A percentile compares a stretch with the other conserved stretches of the same genome.
Conservation (phyloP, 2,888 invertebrate genomes). For the Cecidostiba fungosa region DNA sequence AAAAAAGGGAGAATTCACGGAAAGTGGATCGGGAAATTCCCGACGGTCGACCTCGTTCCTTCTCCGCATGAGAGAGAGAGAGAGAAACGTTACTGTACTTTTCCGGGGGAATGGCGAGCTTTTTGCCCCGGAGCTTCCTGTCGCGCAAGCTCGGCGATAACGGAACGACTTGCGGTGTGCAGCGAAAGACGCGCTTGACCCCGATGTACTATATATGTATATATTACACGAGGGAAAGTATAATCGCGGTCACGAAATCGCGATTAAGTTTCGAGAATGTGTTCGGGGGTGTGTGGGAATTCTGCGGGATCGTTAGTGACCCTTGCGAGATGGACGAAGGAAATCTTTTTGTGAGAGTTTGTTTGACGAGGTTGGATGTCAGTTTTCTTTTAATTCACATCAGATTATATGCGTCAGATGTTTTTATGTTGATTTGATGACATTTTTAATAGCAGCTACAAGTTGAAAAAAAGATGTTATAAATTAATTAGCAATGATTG, state of each 20-base stretch:
- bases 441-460: no score
- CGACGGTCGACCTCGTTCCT: conserved; percentile 27
- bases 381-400: no score
- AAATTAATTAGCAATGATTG: no score
- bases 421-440: no score
- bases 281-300: not conserved
- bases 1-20: not conserved
- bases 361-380: not conserved
- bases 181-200: conserved; percentile 1
- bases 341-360: not conserved
- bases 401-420: no score
- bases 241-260: conserved; percentile 34
- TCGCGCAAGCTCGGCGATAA: conserved; percentile 50
- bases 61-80: not conserved
- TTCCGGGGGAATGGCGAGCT: not conserved
- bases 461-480: no score
- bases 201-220: not conserved
- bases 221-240: not conserved
- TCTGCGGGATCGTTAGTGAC: not conserved
- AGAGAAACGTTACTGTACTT: conserved; percentile 1
- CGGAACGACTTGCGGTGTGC: not conserved
- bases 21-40: conserved; percentile 45
- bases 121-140: conserved; percentile 22
- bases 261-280: conserved; percentile 27
- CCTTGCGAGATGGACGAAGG: not conserved